Conservation (phyloP, 2,113 vertebrate genomes). For the Brachypteracias leptosomus region DNA sequence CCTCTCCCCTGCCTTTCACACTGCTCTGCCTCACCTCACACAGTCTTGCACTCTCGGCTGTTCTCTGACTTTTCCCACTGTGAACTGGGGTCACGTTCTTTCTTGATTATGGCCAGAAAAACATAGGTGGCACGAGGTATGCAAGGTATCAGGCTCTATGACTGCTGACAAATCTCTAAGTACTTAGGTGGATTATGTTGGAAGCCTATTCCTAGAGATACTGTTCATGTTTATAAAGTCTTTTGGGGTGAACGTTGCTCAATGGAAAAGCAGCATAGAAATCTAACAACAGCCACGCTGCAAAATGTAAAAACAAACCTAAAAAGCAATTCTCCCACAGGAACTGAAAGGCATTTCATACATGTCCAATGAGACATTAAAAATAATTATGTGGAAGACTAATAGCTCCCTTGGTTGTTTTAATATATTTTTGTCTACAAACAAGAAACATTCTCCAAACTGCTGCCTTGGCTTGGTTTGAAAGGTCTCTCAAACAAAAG, state of each 20-base stretch:
- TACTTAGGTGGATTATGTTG: background rate
- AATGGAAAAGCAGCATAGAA: slow-evolving; percentile 61
- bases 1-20: background rate
- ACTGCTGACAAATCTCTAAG: background rate
- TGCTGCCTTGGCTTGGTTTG: slow-evolving; percentile 77
- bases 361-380: slow-evolving; percentile 81
- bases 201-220: slow-evolving; percentile 30
- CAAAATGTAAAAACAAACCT: slow-evolving; percentile 53
- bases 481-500: slow-evolving; percentile 82
- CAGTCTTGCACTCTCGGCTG: background rate
- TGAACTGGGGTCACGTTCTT: background rate
- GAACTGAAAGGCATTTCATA: slow-evolving; percentile 79
- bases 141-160: background rate
- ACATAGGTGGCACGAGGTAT: background rate
- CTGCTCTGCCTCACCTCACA: background rate
- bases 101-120: background rate
- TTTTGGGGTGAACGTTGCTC: slow-evolving; percentile 56
- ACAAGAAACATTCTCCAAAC: slow-evolving; percentile 85
- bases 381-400: slow-evolving; percentile 82
- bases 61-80: background rate
- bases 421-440: slow-evolving; percentile 85
- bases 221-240: slow-evolving; percentile 37
- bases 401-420: slow-evolving; percentile 85
- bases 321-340: slow-evolving; percentile 74
- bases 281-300: slow-evolving; percentile 60